A percentile compares a stretch with the other conserved stretches of the same genome.
These are phyloP conservation scores for Neomorphus geoffroyi DNA, from an alignment of 2,797 vertebrate species.

Conservation along the genomic window DNA sequence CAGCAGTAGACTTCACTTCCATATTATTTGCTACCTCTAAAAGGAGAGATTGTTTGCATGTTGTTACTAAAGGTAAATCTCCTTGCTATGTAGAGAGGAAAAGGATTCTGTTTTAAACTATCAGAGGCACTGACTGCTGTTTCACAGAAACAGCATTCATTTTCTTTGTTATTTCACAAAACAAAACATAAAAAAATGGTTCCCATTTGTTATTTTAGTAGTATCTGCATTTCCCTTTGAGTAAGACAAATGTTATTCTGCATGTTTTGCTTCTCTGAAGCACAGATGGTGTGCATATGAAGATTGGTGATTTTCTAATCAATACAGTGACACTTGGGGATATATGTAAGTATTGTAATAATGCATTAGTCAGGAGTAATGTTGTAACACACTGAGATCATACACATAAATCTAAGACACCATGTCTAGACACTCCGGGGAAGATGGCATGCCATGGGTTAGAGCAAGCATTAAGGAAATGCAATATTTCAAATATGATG, in stretches of 20 bases:
- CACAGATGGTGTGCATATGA: conserved; percentile 93
- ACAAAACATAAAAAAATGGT: background rate
- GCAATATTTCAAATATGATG: conserved; percentile 80
- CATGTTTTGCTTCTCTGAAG: conserved; percentile 76
- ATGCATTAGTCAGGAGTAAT: conserved; percentile 82
- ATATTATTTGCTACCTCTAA: conserved; percentile 44
- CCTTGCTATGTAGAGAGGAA: background rate
- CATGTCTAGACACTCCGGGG: conserved; percentile 82
- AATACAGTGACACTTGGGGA: conserved; percentile 89
- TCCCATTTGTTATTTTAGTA: conserved; percentile 65
- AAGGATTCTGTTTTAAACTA: conserved; percentile 24
- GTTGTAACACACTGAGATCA: conserved; percentile 85
- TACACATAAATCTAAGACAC: conserved; percentile 82
- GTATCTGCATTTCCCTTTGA: conserved; percentile 67
- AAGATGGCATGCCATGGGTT: conserved; percentile 77
- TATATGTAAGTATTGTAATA: conserved; percentile 87
- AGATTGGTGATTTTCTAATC: conserved; percentile 93
- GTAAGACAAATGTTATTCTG: conserved; percentile 74
- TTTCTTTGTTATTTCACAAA: conserved; percentile 55
- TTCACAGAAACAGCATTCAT: conserved; percentile 30
- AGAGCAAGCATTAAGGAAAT: conserved; percentile 77
- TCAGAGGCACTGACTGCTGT: background rate
- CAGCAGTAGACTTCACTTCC: conserved; percentile 39
- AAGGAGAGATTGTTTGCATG: conserved; percentile 44
- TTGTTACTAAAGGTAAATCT: conserved; percentile 24